Percentiles rank a stretch among this genome's conserved stretches.
These are phyloP conservation scores for Fragum whitleyi DNA, from an alignment of 2,888 invertebrate species.

Conservation along the genomic window DNA sequence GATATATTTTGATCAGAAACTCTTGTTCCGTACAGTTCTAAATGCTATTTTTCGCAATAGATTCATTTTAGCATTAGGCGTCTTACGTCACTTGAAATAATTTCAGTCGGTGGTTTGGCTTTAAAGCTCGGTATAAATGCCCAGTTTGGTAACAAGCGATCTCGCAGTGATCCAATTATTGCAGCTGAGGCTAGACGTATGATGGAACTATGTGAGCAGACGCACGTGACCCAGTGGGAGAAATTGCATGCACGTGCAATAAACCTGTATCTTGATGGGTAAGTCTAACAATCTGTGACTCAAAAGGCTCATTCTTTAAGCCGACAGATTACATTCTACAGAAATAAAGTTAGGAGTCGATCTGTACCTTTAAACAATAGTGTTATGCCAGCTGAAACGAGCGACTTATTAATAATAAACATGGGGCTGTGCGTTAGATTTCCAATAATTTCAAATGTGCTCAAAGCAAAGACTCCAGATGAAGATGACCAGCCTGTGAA, in stretches of 20 bases:
- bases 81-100: no score
- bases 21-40: no score
- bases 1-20: no score
- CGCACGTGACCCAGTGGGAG: conserved; percentile 81
- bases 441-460: no score
- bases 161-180: conserved; percentile 78
- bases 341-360: background rate
- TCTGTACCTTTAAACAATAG: background rate
- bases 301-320: background rate
- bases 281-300: conserved; percentile 24
- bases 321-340: background rate
- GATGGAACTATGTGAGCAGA: conserved; percentile 81
- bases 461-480: no score
- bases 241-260: conserved; percentile 79
- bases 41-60: no score
- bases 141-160: conserved; percentile 13
- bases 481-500: no score
- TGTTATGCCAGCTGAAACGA: no score
- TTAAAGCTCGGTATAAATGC: conserved; percentile 83
- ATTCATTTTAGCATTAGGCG: no score
- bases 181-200: conserved; percentile 80
- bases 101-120: conserved; percentile 86
- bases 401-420: no score
- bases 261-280: conserved; percentile 83
- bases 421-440: no score